Conservation (phyloP, 1,140 invertebrate genomes). For the Akabosia matsudoensis region DNA sequence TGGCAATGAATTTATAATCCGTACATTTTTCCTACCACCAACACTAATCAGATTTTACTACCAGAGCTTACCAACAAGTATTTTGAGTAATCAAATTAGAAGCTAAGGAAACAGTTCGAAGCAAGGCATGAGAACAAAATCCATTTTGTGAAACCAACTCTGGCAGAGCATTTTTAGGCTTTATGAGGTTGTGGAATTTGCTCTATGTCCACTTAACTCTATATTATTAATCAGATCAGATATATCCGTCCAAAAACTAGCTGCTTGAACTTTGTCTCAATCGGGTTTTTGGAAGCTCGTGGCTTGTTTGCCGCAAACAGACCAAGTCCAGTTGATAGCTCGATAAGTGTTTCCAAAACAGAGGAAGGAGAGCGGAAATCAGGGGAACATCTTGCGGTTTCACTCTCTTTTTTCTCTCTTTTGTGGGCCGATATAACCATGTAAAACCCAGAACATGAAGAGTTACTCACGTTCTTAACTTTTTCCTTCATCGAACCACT, state of each 20-base stretch:
- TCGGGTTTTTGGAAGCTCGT: too few relatives aligned
- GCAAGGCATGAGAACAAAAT: too few relatives aligned
- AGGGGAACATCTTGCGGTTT: slow-evolving; percentile 19
- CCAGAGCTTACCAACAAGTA: too few relatives aligned
- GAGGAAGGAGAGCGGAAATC: not conserved
- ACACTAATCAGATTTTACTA: not conserved
- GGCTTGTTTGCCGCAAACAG: not conserved
- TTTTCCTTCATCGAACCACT: slow-evolving; percentile 4
- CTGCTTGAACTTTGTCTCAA: not conserved
- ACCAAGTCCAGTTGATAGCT: not conserved
- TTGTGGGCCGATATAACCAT: not conserved
- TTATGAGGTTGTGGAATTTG: too few relatives aligned
- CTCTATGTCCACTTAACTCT: too few relatives aligned
- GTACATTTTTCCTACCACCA: not conserved
- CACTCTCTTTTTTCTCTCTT: slow-evolving; percentile 1
- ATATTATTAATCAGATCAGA: too few relatives aligned
- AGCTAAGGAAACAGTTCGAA: too few relatives aligned
- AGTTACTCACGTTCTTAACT: not conserved
- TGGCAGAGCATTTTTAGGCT: too few relatives aligned
- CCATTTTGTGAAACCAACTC: too few relatives aligned
- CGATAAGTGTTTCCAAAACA: not conserved
- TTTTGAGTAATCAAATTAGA: too few relatives aligned
- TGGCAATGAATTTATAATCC: slow-evolving; percentile 18
- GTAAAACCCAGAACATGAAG: not conserved
- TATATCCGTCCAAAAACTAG: too few relatives aligned